Evolutionary conservation across 2,113 vertebrate genomes (phyloP).

Genomic region (Anarrhichthys ocellatus): DNA sequence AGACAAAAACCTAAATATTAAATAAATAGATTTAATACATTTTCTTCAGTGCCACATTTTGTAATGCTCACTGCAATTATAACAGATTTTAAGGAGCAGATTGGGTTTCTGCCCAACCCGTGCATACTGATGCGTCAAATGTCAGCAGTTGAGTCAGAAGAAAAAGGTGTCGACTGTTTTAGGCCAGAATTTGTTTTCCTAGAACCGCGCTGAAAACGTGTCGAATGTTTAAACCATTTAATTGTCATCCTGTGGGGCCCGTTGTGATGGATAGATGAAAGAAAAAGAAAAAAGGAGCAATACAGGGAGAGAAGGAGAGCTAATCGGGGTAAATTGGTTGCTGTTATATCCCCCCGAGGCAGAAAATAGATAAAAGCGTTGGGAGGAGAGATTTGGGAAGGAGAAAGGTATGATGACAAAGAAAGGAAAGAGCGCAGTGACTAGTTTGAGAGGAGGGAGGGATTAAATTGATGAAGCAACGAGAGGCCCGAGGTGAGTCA

Average conservation of each 20-base stretch:
- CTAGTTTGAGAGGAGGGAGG: conserved; percentile 28
- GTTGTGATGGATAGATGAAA: conserved; percentile 56
- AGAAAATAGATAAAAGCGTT: conserved; percentile 67
- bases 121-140: conserved; percentile 29
- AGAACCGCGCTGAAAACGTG: conserved; percentile 14
- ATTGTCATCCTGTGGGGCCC: conserved; percentile 54
- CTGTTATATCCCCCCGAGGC: conserved; percentile 82
- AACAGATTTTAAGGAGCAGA: no score
- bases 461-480: conserved; percentile 28
- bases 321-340: conserved; percentile 85
- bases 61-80: neutral
- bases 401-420: conserved; percentile 30
- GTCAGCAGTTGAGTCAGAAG: conserved; percentile 55
- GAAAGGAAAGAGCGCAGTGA: conserved; percentile 35
- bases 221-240: conserved; percentile 37
- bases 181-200: conserved; percentile 49
- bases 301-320: conserved; percentile 57
- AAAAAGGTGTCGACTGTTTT: conserved; percentile 61
- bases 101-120: conserved; percentile 48
- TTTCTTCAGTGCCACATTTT: conserved; percentile 18
- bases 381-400: conserved; percentile 8
- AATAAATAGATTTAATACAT: neutral
- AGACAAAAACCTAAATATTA: neutral
- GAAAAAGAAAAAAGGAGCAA: conserved; percentile 34
- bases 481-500: conserved; percentile 60